These are phyloP conservation scores for Keiferia lycopersicella DNA, from an alignment of 2,888 invertebrate species.

Conservation along the genomic window DNA sequence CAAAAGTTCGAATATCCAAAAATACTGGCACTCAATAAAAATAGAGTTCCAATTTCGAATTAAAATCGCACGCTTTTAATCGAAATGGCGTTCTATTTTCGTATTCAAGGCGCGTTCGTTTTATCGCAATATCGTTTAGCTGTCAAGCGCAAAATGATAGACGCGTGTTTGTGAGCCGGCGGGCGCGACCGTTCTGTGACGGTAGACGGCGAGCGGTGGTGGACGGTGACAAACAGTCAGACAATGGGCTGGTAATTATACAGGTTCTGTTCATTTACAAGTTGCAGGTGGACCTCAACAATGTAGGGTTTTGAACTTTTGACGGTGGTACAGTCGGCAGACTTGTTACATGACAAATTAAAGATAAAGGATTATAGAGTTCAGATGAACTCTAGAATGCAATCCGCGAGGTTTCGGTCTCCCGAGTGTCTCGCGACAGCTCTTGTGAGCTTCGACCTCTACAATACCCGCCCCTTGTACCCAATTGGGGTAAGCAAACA, in stretches of 20 bases:
- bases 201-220: constrained; percentile 42
- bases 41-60: constrained; percentile 30
- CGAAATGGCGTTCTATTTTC: constrained; percentile 30
- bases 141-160: constrained; percentile 47
- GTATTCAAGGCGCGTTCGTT: constrained; percentile 33
- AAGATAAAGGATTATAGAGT: neutral
- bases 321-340: neutral
- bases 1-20: constrained; percentile 23
- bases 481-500: too few species aligned
- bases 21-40: constrained; percentile 33
- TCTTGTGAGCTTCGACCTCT: too few species aligned
- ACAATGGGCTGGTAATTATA: constrained; percentile 73
- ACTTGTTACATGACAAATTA: neutral
- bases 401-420: too few species aligned
- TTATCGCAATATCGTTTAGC: constrained; percentile 33
- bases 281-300: constrained; percentile 62
- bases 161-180: constrained; percentile 61
- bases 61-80: constrained; percentile 26
- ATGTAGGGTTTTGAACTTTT: constrained; percentile 33
- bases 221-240: constrained; percentile 51
- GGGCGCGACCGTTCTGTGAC: constrained; percentile 64
- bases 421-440: too few species aligned
- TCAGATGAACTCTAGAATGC: too few species aligned
- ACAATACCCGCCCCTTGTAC: too few species aligned
- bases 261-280: constrained; percentile 53